Base-by-base conservation (phyloP, 2,113 vertebrate species). In the Notarius lentiginosus region DNA sequence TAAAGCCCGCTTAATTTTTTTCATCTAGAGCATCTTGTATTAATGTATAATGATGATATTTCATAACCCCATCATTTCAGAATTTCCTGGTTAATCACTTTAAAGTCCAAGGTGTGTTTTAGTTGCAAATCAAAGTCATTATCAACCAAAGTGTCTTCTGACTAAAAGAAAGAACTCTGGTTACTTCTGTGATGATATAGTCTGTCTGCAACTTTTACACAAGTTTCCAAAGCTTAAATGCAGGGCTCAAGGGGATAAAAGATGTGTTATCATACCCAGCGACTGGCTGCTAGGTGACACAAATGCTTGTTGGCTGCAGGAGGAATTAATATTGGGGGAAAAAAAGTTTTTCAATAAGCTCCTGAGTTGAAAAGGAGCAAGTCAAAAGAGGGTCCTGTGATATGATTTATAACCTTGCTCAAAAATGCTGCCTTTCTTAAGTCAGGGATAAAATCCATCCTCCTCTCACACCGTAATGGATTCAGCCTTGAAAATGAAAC, bases 401-500 rank as follows among this genome's bases (percentile, higher is more conserved):
- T 76, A 47, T 82, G 84, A 81, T 86, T 85, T 86, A 86, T 88
- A 86, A 79, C 79, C 80, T 70, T 75, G 72, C 72, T 79, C 27
- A 47, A 84, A 88, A 88, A 84, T 72, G 56, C 63, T 72, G 75
- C 61, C 65, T 49, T 72, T 72, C 20, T 77, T 84, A 83, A 83
- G 84, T 61, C 86, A 53, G 77, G 87, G 89, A 87, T 88, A 90
- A 86, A 86, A 86, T 82, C 34, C 53, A 85, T 41, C 81, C 80
- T 84, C 82, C 66, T 84, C 66, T 70, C 73, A 73, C 84, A 65
- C 84, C 20, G 79, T 90, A 91, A 89, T 89, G 87, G 87, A 88
- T 89, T 89, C 83, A 87, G 86, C 87, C 90, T 89, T 88, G 89
- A 88, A 88, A 85, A 86, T 87, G 84, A 84, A 90, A 85, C 66